These are phyloP conservation scores for Antidorcas marsupialis DNA, from an alignment of 2,113 vertebrate species.

Conservation along the genomic window DNA sequence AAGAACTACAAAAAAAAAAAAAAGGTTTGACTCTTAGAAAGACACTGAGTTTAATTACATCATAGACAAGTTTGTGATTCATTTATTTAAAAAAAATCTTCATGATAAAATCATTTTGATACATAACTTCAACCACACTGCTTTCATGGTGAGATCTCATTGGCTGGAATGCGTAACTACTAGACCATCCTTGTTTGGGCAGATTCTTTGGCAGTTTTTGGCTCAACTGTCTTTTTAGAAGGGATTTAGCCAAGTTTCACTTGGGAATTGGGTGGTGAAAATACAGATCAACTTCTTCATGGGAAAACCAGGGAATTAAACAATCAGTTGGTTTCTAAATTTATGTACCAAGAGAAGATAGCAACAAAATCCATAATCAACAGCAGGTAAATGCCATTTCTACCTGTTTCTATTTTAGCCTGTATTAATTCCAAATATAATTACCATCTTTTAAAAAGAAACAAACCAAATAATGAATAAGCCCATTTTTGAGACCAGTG, in stretches of 20 bases:
- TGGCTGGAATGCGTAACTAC: neutral
- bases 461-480: neutral
- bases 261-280: neutral
- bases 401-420: neutral
- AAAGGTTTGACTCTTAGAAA: neutral
- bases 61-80: neutral
- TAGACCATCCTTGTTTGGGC: neutral
- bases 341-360: neutral
- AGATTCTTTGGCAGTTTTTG: slow-evolving; percentile 63
- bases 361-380: neutral
- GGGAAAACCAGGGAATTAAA: neutral
- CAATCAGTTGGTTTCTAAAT: neutral
- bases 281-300: neutral
- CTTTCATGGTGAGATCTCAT: neutral
- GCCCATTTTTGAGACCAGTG: neutral
- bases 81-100: neutral
- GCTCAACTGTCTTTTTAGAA: slow-evolving; percentile 30
- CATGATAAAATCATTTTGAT: neutral
- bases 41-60: neutral
- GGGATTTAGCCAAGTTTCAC: neutral
- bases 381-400: neutral
- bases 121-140: neutral
- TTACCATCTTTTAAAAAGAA: neutral
- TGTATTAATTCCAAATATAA: neutral
- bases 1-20: neutral